A percentile compares a stretch with the other conserved stretches of the same genome.
Conservation (phyloP, 2,888 invertebrate species). For the Stramonita haemastoma region DNA sequence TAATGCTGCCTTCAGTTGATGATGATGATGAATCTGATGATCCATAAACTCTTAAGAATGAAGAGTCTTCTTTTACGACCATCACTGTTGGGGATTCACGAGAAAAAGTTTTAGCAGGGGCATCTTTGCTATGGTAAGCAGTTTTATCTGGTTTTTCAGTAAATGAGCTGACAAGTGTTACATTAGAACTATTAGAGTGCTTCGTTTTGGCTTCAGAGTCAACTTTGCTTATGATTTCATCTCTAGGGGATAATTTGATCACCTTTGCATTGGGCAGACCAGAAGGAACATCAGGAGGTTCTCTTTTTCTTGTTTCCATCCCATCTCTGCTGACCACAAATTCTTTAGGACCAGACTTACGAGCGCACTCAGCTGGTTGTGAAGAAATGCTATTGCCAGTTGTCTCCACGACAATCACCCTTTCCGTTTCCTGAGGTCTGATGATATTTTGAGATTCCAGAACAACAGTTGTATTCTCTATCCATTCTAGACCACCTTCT, state of each 20-base stretch:
- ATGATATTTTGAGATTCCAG: background rate
- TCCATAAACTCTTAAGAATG: constrained; percentile 35
- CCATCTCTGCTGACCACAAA: background rate
- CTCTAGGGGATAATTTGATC: background rate
- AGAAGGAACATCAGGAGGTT: background rate
- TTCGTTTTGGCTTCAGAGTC: background rate
- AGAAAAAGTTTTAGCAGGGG: background rate
- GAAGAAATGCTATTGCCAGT: background rate
- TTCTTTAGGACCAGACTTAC: background rate
- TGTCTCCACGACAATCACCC: background rate
- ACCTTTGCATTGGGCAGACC: background rate
- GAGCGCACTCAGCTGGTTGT: background rate
- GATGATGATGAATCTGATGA: constrained; percentile 25
- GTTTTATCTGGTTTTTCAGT: background rate
- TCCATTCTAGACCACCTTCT: constrained; percentile 22
- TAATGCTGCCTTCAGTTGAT: background rate
- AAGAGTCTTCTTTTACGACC: constrained; percentile 12
- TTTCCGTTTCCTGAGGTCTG: background rate
- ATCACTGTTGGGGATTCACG: background rate
- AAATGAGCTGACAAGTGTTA: background rate
- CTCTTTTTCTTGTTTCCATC: background rate
- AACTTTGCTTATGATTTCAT: background rate
- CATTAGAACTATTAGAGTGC: background rate
- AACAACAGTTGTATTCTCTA: background rate
- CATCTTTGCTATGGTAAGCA: background rate